Base-by-base conservation (phyloP, 2,797 vertebrate genomes). In the Chaetophractus vellerosus region DNA sequence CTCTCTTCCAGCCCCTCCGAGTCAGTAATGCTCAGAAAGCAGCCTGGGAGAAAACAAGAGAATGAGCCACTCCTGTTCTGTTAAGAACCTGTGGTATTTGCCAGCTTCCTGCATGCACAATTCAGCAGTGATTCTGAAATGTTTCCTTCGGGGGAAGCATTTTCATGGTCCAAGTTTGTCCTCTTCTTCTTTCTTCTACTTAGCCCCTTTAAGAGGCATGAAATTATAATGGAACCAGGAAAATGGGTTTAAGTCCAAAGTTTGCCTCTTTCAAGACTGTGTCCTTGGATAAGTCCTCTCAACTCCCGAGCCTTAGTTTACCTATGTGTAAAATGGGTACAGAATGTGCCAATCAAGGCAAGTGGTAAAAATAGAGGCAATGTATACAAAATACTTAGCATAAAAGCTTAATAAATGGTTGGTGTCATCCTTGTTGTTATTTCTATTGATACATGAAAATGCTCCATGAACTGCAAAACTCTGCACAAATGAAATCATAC, bases 191-290 rank as follows among this genome's bases (percentile, higher is more conserved):
- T 90, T 66, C 68, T 69, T 66, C 68, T 85, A 31, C 24, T 72
- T 81, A 52, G 2, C 45, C 76, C 45, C 28, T 33, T 79, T 61
- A 76, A 57, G 21, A 90, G 50, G 26, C 52, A 87, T 86, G 68
- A 63, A 23, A 28, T 79, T 69, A 57, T 12, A 26, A 0, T 71
- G 23, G 6, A 69, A 74, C 81, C 33, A 78, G 68, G 50, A 90
- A 76, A 85, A 23, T 12, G 7, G 24, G 9, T 6, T 18, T 28
- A 45, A 45, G 14, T 24, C 12, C 21, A 71, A 81, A 68, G 8
- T 41, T 24, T 61, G 23, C 59, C 19, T 78, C 76, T 94, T 90
- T 72, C 12, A 26, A 78, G 69, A 94, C 76, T 92, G 24, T 61
- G 36, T 72, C 48, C n/a, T 80, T 88, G 26, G 31, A 11, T 69